A percentile compares a stretch with the other conserved stretches of the same genome.
Evolutionary conservation across 37 sponge, comb jelly and placozoan genomes (phyloP).

Genomic region (Beroe forskalii): DNA sequence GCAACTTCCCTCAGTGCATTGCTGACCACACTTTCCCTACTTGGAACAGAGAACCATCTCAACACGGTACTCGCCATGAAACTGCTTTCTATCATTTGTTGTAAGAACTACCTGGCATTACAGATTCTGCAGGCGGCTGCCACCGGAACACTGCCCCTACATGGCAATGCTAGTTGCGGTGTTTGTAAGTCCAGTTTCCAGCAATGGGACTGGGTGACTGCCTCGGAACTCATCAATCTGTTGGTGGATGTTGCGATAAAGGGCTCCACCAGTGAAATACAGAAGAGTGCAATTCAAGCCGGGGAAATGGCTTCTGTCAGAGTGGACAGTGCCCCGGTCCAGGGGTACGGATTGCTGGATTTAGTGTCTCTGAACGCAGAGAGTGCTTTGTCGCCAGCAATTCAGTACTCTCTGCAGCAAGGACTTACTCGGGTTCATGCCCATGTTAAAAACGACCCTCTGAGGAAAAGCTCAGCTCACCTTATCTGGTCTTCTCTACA

Average conservation of each 20-base stretch:
- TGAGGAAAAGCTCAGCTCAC: slow-evolving; percentile 51
- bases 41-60: slow-evolving; percentile 54
- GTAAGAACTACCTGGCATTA: slow-evolving; percentile 39
- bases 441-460: slow-evolving; percentile 8
- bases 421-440: slow-evolving; percentile 20
- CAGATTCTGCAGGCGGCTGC: slow-evolving; percentile 52
- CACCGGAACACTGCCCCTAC: slow-evolving; percentile 33
- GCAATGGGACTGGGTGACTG: slow-evolving; percentile 23
- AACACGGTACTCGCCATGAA: slow-evolving; percentile 8
- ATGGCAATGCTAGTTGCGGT: not conserved
- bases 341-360: slow-evolving; percentile 42
- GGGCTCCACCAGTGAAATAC: slow-evolving; percentile 42
- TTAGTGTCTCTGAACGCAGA: not conserved
- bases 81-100: not conserved
- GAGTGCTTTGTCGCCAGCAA: not conserved
- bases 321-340: slow-evolving; percentile 35
- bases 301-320: slow-evolving; percentile 51
- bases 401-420: slow-evolving; percentile 57
- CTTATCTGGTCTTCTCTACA: slow-evolving; percentile 36
- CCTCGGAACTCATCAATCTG: slow-evolving; percentile 8
- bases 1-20: slow-evolving; percentile 15
- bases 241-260: slow-evolving; percentile 11
- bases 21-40: slow-evolving; percentile 17
- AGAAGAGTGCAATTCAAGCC: slow-evolving; percentile 54
- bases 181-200: not conserved